Evolutionary conservation across 2,113 vertebrate species (phyloP).

Genomic region (Daboia siamensis): DNA sequence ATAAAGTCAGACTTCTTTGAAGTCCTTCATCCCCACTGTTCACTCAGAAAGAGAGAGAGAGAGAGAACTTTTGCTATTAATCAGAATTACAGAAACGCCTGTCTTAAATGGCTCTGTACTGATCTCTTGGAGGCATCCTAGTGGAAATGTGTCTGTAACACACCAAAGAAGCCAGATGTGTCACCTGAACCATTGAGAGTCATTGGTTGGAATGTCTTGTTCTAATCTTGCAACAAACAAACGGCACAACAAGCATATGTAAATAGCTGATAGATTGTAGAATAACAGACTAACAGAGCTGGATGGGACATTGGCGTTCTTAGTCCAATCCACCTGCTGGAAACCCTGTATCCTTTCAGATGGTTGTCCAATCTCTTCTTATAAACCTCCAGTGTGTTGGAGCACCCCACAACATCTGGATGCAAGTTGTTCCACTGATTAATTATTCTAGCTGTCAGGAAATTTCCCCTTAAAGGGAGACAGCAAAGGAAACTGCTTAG

Average conservation of each 20-base stretch:
- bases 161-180: slow-evolving; percentile 22
- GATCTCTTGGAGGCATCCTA: not conserved
- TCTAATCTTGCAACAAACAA: not conserved
- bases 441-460: not conserved
- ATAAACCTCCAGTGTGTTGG: not conserved
- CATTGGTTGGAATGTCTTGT: not conserved
- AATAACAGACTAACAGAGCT: not conserved
- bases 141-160: not conserved
- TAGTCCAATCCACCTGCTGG: not conserved
- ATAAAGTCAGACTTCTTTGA: not conserved
- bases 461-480: not conserved
- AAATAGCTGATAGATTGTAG: not conserved
- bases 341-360: not conserved
- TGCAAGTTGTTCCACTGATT: not conserved
- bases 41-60: not conserved
- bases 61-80: slow-evolving; percentile 1
- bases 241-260: not conserved
- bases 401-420: not conserved
- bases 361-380: not conserved
- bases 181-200: slow-evolving; percentile 24
- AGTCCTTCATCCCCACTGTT: not conserved
- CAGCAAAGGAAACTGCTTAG: not conserved
- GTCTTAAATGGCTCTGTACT: not conserved
- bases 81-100: slow-evolving; percentile 30
- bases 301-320: not conserved